Conservation (phyloP, 2,113 vertebrate species). For the Chamaea fasciata region DNA sequence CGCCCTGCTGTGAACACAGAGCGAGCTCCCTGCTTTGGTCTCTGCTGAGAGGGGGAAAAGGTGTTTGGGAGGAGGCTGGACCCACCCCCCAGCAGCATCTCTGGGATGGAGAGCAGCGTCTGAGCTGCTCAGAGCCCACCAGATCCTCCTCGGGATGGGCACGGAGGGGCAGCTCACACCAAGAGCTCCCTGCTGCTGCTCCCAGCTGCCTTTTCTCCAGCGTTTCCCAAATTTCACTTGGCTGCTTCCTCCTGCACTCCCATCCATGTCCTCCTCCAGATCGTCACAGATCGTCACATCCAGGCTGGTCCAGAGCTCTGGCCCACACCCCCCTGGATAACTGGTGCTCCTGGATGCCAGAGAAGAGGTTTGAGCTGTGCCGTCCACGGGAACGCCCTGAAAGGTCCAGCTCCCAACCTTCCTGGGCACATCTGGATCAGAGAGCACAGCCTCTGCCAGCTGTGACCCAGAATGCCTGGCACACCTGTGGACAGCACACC, state of each 20-base stretch:
- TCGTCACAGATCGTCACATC: neutral
- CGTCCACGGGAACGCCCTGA: neutral
- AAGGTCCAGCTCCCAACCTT: neutral
- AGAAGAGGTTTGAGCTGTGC: neutral
- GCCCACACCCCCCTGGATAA: neutral
- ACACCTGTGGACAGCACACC: neutral
- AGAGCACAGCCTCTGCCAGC: neutral
- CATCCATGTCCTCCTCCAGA: neutral
- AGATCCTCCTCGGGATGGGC: neutral
- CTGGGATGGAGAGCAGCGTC: neutral
- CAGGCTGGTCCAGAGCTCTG: neutral
- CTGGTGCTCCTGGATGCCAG: neutral
- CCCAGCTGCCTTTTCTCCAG: neutral
- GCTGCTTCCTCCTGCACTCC: neutral
- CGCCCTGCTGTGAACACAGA: neutral
- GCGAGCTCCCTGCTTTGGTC: neutral
- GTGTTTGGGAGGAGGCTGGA: neutral
- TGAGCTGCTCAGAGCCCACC: neutral
- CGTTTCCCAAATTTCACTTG: neutral
- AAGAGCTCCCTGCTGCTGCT: neutral
- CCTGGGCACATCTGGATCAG: neutral
- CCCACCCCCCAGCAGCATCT: accelerated
- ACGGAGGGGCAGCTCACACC: accelerated
- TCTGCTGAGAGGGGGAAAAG: neutral
- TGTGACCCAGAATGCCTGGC: neutral